Evolutionary conservation across 2,797 vertebrate species (phyloP).

Genomic region (Xiphophorus birchmanni): DNA sequence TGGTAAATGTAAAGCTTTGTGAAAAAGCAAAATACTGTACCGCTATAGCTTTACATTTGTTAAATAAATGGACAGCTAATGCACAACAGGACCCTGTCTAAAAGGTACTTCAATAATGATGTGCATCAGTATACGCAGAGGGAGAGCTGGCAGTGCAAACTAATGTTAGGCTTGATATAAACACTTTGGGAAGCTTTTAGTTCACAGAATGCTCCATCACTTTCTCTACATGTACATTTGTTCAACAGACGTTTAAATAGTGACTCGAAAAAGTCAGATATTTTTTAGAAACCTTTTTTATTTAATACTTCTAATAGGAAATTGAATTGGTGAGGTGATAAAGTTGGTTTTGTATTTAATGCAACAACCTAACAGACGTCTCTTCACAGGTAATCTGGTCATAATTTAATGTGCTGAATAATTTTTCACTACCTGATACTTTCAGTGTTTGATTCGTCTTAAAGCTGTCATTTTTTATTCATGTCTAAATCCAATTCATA

Average conservation of each 20-base stretch:
- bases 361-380: background rate
- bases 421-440: background rate
- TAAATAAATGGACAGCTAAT: constrained; percentile 28
- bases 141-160: constrained; percentile 1
- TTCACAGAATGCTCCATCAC: constrained; percentile 2
- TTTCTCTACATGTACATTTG: background rate
- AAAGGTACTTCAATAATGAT: constrained; percentile 24
- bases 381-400: background rate
- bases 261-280: background rate
- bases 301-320: background rate
- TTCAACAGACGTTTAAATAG: background rate
- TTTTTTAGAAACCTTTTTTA: background rate
- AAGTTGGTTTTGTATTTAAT: background rate
- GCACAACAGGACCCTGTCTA: constrained; percentile 10
- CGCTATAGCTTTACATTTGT: constrained; percentile 23
- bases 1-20: constrained; percentile 43
- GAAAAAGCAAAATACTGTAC: constrained; percentile 37
- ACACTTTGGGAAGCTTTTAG: constrained; percentile 16
- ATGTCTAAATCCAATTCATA: background rate
- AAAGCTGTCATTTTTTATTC: background rate
- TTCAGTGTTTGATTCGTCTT: background rate
- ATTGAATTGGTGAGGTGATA: background rate
- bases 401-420: background rate
- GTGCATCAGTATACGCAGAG: background rate
- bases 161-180: background rate